A percentile compares a stretch with the other conserved stretches of the same genome.
Evolutionary conservation across 1,140 invertebrate species (phyloP).

Genomic region (Cyclina sinensis): DNA sequence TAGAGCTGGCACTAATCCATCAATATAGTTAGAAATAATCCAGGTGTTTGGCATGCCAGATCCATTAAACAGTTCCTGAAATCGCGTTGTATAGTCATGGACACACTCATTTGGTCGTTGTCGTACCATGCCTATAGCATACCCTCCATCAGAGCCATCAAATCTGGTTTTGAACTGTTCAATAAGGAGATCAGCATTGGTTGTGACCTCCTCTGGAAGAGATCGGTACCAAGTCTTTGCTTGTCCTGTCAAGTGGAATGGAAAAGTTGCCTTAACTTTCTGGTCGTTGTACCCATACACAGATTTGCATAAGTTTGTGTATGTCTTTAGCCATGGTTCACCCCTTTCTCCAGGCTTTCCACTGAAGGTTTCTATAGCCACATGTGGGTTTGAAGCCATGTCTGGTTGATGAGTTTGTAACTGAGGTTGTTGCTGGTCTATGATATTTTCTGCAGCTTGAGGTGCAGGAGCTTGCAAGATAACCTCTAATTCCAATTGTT

Average conservation of each 20-base stretch:
- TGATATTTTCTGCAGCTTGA: no score
- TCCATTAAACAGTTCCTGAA: not conserved
- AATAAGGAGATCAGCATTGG: not conserved
- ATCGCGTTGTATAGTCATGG: not conserved
- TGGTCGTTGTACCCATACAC: not conserved
- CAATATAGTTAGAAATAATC: not conserved
- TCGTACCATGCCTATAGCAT: not conserved
- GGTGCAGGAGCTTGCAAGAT: no score
- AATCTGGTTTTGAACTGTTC: not conserved
- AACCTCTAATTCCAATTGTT: no score
- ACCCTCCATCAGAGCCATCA: conserved; percentile 36
- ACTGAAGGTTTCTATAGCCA: not conserved
- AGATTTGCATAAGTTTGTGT: not conserved
- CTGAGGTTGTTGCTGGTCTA: no score
- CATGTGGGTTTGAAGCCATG: not conserved
- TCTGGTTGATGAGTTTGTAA: not conserved
- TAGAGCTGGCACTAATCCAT: not conserved
- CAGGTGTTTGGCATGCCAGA: not conserved
- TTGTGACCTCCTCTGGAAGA: not conserved
- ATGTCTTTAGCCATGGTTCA: not conserved
- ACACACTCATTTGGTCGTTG: not conserved
- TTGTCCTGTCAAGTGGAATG: not conserved
- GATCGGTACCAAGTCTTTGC: not conserved
- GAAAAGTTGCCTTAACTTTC: not conserved
- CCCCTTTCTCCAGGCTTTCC: not conserved